Percentiles rank a stretch among this genome's conserved stretches.
These are phyloP conservation scores for Drosophila rellima DNA, from an alignment of 2,888 invertebrate species.

Conservation along the genomic window DNA sequence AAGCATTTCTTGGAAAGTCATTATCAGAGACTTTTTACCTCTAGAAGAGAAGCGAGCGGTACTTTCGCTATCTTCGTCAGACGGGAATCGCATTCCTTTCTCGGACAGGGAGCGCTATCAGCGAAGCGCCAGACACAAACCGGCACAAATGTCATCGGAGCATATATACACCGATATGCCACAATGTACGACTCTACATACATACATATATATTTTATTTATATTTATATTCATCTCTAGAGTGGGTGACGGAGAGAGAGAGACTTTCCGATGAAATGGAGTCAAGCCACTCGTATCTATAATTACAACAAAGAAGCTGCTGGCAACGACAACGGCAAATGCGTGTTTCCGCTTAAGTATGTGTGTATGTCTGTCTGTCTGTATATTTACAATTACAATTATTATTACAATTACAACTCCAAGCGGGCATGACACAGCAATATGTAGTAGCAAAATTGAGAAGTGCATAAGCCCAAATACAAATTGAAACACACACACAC, in stretches of 20 bases:
- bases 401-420: constrained; percentile 27
- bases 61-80: constrained; percentile 21
- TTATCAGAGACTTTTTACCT: constrained; percentile 38
- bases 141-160: constrained; percentile 65
- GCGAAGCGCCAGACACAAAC: constrained; percentile 74
- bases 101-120: constrained; percentile 30
- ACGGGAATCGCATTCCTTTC: constrained; percentile 47
- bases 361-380: no score
- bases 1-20: no score
- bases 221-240: constrained; percentile 9
- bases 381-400: constrained; percentile 17
- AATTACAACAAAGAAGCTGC: constrained; percentile 59
- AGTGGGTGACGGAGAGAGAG: neutral
- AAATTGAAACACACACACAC: constrained; percentile 6
- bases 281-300: constrained; percentile 43
- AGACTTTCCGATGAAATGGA: constrained; percentile 20
- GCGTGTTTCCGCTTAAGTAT: constrained; percentile 31
- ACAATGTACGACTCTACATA: constrained; percentile 3
- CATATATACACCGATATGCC: constrained; percentile 61
- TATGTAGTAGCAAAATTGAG: constrained; percentile 17
- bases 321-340: constrained; percentile 19
- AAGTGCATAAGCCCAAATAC: constrained; percentile 33
- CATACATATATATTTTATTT: constrained; percentile 15
- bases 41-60: neutral
- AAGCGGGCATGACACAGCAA: constrained; percentile 17